These are phyloP conservation scores for Syndactyla subalaris DNA, from an alignment of 2,797 vertebrate species.

Conservation along the genomic window DNA sequence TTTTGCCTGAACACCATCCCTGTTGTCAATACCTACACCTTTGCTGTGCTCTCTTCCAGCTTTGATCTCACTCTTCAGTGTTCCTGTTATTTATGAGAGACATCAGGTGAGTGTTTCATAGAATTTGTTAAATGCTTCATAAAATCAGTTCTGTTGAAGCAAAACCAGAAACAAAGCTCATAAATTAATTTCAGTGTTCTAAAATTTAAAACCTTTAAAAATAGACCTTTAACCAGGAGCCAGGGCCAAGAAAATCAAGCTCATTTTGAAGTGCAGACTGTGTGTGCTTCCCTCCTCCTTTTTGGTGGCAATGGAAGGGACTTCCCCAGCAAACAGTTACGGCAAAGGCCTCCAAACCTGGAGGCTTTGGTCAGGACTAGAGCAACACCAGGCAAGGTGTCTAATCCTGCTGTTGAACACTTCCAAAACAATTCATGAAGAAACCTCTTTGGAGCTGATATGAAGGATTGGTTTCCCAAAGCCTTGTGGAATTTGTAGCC, in stretches of 20 bases:
- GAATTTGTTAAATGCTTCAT: not conserved
- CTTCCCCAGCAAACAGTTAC: not conserved
- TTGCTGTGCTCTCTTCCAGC: constrained; percentile 74
- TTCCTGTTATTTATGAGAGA: constrained; percentile 94
- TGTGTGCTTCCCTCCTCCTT: fast-evolving
- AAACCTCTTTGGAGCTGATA: not conserved
- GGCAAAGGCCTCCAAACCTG: not conserved
- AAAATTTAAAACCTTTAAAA: not conserved
- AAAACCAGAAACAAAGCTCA: not conserved
- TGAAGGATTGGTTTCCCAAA: not conserved
- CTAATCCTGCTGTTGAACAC: not conserved
- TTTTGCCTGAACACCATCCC: not conserved
- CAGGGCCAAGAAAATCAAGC: not conserved
- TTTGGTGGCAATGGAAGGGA: not conserved
- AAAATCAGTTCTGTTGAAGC: not conserved
- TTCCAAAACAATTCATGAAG: not conserved
- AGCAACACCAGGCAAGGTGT: not conserved
- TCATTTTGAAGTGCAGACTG: not conserved
- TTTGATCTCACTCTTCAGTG: constrained; percentile 90
- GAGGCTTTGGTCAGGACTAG: not conserved
- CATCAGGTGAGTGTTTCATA: constrained; percentile 86
- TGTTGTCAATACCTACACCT: not conserved
- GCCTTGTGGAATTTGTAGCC: not conserved
- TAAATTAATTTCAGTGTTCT: not conserved
- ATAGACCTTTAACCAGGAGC: not conserved